Base-by-base conservation (phyloP, 2,888 invertebrate genomes). In the Strigamia maritima region DNA sequence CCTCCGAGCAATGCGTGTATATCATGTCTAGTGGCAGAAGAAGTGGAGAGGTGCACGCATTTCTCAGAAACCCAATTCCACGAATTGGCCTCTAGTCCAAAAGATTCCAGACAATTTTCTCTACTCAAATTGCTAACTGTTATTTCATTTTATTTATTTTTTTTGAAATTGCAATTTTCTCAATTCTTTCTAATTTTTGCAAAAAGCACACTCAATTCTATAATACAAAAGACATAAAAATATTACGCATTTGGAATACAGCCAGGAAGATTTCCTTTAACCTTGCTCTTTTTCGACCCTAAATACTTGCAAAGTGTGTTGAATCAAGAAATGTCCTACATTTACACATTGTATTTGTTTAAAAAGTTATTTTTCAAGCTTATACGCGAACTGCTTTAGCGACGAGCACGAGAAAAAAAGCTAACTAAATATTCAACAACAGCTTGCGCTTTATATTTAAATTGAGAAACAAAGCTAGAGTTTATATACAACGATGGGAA, bases 251-350 rank as follows among this genome's bases (percentile, higher is more conserved):
- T 54, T 54, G 54, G 54, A 54, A 54, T 54, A 19, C 54, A 54
- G 54, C 54, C 54, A 54, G 54, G 54, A 54, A 54, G 54, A 54
- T 54, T 54, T 54, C 54, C 54, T 54, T 54, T 54, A 54, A 22
- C 54, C 54, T 54, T 54, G 54, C 54, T 54, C 54, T 54, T 54
- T 54, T 54, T 54, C 54, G 54, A 54, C 54, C 54, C 54, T n/a
- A 19, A 54, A 54, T 54, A 54, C 54, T 54, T 54, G 54, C 54
- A 54, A 54, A 54, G 54, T 54, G 54, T 54, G 54, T 54, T 54
- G 54, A 54, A 54, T 54, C 54, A 54, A 54, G 54, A 54, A 54
- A 22, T 19, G 54, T 16, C 54, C 54, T 54, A 54, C 54, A 54
- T 54, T 54, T 19, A 54, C 54, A 54, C 54, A n/a, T 54, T 54